Conservation (phyloP, 2,113 vertebrate genomes). For the Sminthopsis crassicaudata region DNA sequence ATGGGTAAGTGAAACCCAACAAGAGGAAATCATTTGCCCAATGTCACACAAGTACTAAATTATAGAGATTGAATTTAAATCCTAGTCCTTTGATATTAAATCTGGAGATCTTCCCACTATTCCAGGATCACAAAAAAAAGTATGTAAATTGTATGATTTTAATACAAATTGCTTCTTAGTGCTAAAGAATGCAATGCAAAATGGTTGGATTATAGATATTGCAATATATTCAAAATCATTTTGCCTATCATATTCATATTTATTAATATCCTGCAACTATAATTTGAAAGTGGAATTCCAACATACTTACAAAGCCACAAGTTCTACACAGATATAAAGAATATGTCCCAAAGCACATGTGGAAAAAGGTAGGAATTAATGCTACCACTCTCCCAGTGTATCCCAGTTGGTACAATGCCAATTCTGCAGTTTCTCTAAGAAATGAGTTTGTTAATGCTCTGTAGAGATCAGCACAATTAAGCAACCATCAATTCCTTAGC, state of each 20-base stretch:
- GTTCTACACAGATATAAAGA: background rate
- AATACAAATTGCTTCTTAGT: background rate
- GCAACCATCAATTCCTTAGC: constrained; percentile 40
- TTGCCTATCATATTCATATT: constrained; percentile 10
- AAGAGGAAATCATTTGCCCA: background rate
- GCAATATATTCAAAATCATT: constrained; percentile 24
- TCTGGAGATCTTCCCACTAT: background rate
- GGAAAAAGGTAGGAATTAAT: background rate
- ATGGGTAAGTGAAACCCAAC: background rate
- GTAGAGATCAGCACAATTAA: constrained; percentile 31
- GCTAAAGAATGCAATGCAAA: background rate
- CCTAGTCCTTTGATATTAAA: background rate
- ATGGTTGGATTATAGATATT: background rate
- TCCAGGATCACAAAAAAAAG: background rate
- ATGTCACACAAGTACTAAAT: background rate
- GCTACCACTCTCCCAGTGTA: background rate
- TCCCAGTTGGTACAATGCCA: background rate
- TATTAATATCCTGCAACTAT: background rate
- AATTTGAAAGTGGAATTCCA: constrained; percentile 16
- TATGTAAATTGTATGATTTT: background rate
- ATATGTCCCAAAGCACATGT: background rate
- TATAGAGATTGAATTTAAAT: background rate
- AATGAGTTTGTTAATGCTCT: constrained; percentile 12
- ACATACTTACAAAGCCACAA: background rate
- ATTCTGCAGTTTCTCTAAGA: background rate